Evolutionary conservation across 2,888 invertebrate genomes (phyloP).

Genomic region (Epinotia ramella): DNA sequence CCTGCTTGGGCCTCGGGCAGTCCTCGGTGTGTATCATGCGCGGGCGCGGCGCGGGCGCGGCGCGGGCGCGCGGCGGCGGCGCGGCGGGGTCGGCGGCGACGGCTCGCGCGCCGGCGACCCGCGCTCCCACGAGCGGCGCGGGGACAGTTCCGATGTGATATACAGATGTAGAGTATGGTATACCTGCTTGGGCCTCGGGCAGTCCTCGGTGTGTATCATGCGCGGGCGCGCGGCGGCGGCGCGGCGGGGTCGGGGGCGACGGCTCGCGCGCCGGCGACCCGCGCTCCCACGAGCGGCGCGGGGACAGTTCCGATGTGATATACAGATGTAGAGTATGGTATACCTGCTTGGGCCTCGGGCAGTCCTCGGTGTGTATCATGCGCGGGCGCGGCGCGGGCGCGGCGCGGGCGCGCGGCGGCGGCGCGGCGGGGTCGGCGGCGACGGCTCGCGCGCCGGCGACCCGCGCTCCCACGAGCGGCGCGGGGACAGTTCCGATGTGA

Average conservation of each 20-base stretch:
- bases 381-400: conserved; percentile 51
- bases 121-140: conserved; percentile 58
- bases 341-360: conserved; percentile 89
- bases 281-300: conserved; percentile 58
- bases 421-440: conserved; percentile 60
- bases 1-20: conserved; percentile 89
- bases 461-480: conserved; percentile 55
- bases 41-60: conserved; percentile 60
- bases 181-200: conserved; percentile 89
- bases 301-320: conserved; percentile 46
- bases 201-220: conserved; percentile 68
- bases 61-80: conserved; percentile 66
- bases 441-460: conserved; percentile 46
- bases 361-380: conserved; percentile 68
- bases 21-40: conserved; percentile 68
- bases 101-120: conserved; percentile 45
- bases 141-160: conserved; percentile 46
- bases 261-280: conserved; percentile 45
- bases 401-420: conserved; percentile 56
- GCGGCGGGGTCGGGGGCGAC: conserved; percentile 54
- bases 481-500: conserved; percentile 78
- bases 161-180: conserved; percentile 53
- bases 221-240: conserved; percentile 67
- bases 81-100: conserved; percentile 54
- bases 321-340: conserved; percentile 53